Evolutionary conservation across 2,113 vertebrate genomes (phyloP), one percentile per base, ranked within the genome.

Genomic region (Neoarius graeffei): DNA sequence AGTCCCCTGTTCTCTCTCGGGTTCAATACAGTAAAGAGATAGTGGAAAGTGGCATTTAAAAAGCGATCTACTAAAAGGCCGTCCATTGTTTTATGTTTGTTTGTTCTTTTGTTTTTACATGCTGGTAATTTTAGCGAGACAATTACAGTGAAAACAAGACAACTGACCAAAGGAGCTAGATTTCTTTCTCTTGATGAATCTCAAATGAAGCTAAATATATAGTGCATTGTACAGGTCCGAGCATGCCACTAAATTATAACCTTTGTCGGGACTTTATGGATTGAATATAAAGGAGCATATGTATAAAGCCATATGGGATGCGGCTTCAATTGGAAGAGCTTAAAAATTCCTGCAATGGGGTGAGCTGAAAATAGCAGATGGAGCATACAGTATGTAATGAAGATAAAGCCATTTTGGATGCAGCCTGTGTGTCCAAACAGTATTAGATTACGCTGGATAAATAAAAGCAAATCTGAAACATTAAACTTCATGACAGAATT

Each of bases 81-180:
- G 57, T 30, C 76, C 19, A 11, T 69, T 89, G 89, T 88, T 89
- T 85, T 88, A 76, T 67, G 69, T 42, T 85, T 87, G 81, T 88
- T 84, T 82, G 80, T 73, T 85, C 67, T 86, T 84, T 90, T 88
- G 85, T 76, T 64, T 69, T 83, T 69, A 59, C 52, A 81, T 81
- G 48, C 56, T 90, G 71, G 56, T 88, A 84, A 90, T 90, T 86
- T 84, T 73, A 56, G 59, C 0, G 5, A 86, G 60, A 83, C 73
- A 88, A 81, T 86, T 81, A 52, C 50, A 64, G 17, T 42, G 79
- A 80, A 42, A 84, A 54, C 35, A 30, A 82, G 54, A 67, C 57
- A 59, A 52, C 10, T 50, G 42, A 30, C 52, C 10, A 83, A 25
- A 52, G 11, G 62, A 84, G 74, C 57, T 62, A 23, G 13, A 48